A percentile compares a stretch with the other conserved stretches of the same genome.
Conservation (phyloP, 2,888 invertebrate species). For the Mellilla xanthometata region DNA sequence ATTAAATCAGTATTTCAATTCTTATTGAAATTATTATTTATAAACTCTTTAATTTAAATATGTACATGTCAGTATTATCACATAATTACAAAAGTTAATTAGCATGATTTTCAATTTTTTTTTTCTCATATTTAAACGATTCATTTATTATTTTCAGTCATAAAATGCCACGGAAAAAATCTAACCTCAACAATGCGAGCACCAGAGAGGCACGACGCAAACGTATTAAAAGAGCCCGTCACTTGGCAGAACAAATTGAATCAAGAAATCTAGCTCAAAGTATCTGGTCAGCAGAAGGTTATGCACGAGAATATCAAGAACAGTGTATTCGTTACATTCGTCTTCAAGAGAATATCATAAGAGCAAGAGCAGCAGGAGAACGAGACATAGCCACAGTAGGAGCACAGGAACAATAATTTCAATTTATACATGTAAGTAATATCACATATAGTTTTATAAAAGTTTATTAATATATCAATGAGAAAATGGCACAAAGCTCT, state of each 20-base stretch:
- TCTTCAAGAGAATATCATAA: constrained; percentile 31
- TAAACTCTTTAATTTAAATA: constrained; percentile 8
- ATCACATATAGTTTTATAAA: constrained; percentile 19
- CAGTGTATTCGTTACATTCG: constrained; percentile 35
- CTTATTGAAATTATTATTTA: background rate
- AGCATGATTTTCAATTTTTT: constrained; percentile 7
- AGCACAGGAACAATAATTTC: background rate
- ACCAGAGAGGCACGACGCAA: constrained; percentile 35
- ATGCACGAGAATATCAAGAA: constrained; percentile 37
- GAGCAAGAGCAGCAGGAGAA: constrained; percentile 37
- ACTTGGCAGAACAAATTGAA: constrained; percentile 31
- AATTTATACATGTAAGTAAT: constrained; percentile 7
- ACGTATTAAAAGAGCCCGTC: constrained; percentile 36
- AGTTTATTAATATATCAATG: constrained; percentile 20
- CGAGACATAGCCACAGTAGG: background rate
- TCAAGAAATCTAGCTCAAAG: constrained; percentile 35
- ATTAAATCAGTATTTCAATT: constrained; percentile 20
- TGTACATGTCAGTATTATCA: constrained; percentile 6
- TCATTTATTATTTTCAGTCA: constrained; percentile 23
- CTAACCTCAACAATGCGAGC: constrained; percentile 36
- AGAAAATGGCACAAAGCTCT: constrained; percentile 19
- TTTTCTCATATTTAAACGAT: constrained; percentile 14
- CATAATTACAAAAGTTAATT: constrained; percentile 3
- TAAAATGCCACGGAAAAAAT: constrained; percentile 38
- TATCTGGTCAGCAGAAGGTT: constrained; percentile 26